These are phyloP conservation scores for Buathra laborator DNA, from an alignment of 2,888 invertebrate species.

Conservation along the genomic window DNA sequence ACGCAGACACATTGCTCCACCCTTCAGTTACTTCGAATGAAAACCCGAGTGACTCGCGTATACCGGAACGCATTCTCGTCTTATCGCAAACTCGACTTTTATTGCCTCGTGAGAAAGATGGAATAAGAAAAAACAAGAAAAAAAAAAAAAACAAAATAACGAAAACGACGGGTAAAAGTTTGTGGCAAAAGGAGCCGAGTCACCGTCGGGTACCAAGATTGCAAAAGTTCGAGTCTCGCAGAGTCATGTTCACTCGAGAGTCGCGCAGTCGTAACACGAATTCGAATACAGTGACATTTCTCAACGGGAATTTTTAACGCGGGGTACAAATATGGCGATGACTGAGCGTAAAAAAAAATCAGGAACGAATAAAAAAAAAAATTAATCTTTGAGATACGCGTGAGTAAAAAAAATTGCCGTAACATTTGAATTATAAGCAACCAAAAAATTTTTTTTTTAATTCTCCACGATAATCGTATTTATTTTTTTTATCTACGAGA, in stretches of 20 bases:
- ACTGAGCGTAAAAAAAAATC: no score
- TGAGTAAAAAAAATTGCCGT: not conserved
- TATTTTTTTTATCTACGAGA: constrained; percentile 19
- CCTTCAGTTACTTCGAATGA: constrained; percentile 20
- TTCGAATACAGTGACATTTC: not conserved
- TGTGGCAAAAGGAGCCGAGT: constrained; percentile 15
- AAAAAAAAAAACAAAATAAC: no score
- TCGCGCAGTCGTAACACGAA: not conserved
- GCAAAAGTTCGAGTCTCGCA: constrained; percentile 44
- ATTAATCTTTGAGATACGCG: no score
- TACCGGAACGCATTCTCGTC: constrained; percentile 7
- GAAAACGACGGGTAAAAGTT: constrained; percentile 23
- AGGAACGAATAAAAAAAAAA: not conserved
- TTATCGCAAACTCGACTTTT: constrained; percentile 35
- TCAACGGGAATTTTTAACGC: not conserved
- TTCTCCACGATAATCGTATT: not conserved
- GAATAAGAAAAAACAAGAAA: not conserved
- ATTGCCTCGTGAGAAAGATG: constrained; percentile 1
- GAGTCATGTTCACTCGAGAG: constrained; percentile 4
- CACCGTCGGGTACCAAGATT: constrained; percentile 24
- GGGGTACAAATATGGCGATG: no score
- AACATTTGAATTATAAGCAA: not conserved
- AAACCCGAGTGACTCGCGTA: constrained; percentile 27
- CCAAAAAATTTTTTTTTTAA: not conserved
- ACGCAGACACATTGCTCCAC: constrained; percentile 1